phyloP scores from a whole-genome alignment of 1,140 invertebrate genomes.

The Pteromalus puparum region DNA sequence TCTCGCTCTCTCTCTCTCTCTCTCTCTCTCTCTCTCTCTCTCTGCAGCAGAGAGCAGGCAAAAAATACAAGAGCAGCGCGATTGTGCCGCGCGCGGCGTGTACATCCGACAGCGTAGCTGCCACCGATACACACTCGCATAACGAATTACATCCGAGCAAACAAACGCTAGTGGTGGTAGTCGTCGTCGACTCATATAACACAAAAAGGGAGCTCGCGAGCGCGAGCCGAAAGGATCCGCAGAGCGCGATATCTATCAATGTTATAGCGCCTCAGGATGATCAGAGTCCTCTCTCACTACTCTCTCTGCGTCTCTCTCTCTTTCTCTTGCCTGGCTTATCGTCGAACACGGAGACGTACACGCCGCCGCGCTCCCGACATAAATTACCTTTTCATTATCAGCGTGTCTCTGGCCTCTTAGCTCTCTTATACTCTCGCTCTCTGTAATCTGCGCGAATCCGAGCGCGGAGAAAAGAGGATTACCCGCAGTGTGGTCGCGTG shows the following conservation, averaged over 20 bases:
- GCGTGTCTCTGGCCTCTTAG: constrained; percentile 39
- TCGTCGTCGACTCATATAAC: neutral
- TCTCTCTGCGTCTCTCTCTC: neutral
- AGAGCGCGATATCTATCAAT: constrained; percentile 43
- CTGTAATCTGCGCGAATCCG: constrained; percentile 48
- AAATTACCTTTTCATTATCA: constrained; percentile 69
- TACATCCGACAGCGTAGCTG: constrained; percentile 1
- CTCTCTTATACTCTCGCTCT: constrained; percentile 50
- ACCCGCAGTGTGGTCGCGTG: constrained; percentile 30
- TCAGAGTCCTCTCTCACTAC: neutral
- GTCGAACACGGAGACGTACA: constrained; percentile 55
- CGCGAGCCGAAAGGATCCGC: neutral
- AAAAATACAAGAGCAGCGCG: neutral
- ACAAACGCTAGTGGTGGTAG: neutral
- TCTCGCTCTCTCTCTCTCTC: no score
- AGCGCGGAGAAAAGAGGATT: constrained; percentile 43
- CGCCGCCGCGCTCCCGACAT: constrained; percentile 57
- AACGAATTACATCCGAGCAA: no score
- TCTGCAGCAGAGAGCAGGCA: neutral
- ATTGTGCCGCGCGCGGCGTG: neutral
- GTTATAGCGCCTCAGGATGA: constrained; percentile 36
- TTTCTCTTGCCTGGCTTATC: constrained; percentile 53
- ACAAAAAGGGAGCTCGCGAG: neutral
- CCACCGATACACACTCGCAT: constrained; percentile 19
- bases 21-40: neutral